Conservation (phyloP, 30 jellyfish, hydroid and myxozoan species). For the Turritopsis dohrnii region DNA sequence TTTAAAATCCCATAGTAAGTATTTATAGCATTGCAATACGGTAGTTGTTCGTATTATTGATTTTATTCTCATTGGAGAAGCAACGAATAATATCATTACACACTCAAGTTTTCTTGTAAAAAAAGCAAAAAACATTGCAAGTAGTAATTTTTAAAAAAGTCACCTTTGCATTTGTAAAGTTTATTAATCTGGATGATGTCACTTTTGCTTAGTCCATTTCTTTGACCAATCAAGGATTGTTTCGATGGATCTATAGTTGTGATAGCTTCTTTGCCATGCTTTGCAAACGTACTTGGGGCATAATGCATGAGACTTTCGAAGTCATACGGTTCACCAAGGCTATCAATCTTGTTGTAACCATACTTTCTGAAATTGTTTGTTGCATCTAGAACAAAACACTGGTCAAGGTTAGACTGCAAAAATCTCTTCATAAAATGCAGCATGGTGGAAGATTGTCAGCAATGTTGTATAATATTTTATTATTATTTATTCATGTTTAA, state of each 20-base stretch:
- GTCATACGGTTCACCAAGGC: conserved; percentile 52
- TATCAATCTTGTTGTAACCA: conserved; percentile 30
- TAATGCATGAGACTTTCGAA: conserved; percentile 54
- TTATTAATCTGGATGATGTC: conserved; percentile 15
- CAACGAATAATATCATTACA: background rate
- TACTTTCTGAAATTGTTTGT: conserved; percentile 35
- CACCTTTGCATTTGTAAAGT: conserved; percentile 57
- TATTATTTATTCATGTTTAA: no score
- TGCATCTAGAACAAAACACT: conserved; percentile 11
- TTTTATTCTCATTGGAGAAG: no score
- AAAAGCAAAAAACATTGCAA: background rate
- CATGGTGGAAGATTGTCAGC: background rate
- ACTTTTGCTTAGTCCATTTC: conserved; percentile 43
- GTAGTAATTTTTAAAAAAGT: background rate
- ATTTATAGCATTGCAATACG: no score
- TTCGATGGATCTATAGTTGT: conserved; percentile 45
- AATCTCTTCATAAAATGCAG: no score
- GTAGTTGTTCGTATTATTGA: no score
- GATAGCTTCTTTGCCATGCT: conserved; percentile 30
- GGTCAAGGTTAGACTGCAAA: no score
- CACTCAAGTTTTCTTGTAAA: background rate
- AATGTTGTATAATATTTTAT: no score
- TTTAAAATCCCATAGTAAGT: no score
- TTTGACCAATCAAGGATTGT: conserved; percentile 44
- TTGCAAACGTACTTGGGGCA: conserved; percentile 43